Conservation (phyloP, 1,140 invertebrate species). For the Ephestia elutella region DNA sequence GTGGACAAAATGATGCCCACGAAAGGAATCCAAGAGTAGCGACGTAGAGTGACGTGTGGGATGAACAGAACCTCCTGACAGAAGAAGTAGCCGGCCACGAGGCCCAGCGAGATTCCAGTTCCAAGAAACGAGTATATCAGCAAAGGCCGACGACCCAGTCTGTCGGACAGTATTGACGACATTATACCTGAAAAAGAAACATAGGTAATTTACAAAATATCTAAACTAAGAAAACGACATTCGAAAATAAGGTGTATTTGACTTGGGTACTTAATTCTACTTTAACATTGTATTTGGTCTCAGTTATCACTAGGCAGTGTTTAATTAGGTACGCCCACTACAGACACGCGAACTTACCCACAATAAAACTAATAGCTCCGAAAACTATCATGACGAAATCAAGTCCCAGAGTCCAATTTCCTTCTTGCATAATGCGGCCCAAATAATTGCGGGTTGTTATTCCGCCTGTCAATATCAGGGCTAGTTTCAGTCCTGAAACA, state of each 20-base stretch:
- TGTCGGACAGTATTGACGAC: conserved; percentile 82
- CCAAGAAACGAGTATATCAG: conserved; percentile 77
- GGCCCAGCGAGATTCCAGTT: conserved; percentile 63
- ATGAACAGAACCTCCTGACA: conserved; percentile 46
- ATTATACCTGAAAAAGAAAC: conserved; percentile 71
- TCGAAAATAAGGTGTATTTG: no score
- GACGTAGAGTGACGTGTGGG: conserved; percentile 27
- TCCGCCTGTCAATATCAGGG: conserved; percentile 77
- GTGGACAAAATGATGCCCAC: conserved; percentile 72
- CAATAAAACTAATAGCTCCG: conserved; percentile 78
- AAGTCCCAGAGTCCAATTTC: conserved; percentile 53
- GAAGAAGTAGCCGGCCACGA: conserved; percentile 70
- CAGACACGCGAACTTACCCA: conserved; percentile 39
- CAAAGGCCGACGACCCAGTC: conserved; percentile 80
- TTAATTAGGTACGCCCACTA: no score
- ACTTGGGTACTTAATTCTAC: no score
- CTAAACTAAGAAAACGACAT: no score
- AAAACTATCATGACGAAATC: conserved; percentile 72
- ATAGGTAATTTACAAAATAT: no score
- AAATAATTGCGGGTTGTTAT: conserved; percentile 80
- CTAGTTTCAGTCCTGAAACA: conserved; percentile 69
- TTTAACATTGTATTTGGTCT: no score
- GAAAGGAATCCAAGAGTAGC: conserved; percentile 68
- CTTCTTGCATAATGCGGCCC: conserved; percentile 74
- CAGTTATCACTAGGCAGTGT: no score